Percentiles rank a stretch among this genome's conserved stretches.
Evolutionary conservation across 1,140 invertebrate genomes (phyloP).

Genomic region (Drosophila burlai): DNA sequence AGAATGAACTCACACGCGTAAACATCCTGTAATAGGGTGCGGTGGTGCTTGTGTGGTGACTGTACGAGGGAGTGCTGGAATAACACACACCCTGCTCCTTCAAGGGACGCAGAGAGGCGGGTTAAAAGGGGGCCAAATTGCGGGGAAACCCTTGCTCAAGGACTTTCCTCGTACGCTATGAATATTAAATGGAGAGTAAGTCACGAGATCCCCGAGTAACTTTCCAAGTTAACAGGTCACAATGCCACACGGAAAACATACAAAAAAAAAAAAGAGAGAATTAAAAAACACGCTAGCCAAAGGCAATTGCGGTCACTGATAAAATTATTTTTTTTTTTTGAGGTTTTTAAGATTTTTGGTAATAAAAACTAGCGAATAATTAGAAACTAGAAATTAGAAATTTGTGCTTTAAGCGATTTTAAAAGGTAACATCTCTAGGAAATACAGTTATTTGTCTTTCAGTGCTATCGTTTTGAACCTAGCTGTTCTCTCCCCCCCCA

Average conservation of each 20-base stretch:
- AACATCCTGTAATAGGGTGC: constrained; percentile 31
- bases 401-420: not conserved
- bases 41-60: constrained; percentile 30
- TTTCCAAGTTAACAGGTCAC: constrained; percentile 48
- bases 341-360: not conserved
- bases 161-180: constrained; percentile 26
- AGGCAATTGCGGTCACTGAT: not conserved
- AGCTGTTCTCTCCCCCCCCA: constrained; percentile 1
- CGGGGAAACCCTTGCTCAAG: constrained; percentile 28
- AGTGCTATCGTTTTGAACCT: constrained; percentile 2
- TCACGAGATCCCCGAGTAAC: constrained; percentile 41
- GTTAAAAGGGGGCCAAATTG: constrained; percentile 21
- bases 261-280: not conserved
- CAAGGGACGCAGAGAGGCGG: not conserved
- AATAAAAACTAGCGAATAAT: not conserved
- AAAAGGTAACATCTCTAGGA: not conserved
- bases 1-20: constrained; percentile 1
- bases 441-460: not conserved
- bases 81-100: constrained; percentile 6
- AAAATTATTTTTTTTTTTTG: not conserved
- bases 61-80: constrained; percentile 31
- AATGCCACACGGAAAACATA: constrained; percentile 17
- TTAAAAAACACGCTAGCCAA: constrained; percentile 19
- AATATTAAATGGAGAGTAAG: constrained; percentile 32
- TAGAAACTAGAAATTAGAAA: not conserved